A percentile compares a stretch with the other conserved stretches of the same genome.
Evolutionary conservation across 2,113 vertebrate species (phyloP).

Genomic region (Cacatua alba): DNA sequence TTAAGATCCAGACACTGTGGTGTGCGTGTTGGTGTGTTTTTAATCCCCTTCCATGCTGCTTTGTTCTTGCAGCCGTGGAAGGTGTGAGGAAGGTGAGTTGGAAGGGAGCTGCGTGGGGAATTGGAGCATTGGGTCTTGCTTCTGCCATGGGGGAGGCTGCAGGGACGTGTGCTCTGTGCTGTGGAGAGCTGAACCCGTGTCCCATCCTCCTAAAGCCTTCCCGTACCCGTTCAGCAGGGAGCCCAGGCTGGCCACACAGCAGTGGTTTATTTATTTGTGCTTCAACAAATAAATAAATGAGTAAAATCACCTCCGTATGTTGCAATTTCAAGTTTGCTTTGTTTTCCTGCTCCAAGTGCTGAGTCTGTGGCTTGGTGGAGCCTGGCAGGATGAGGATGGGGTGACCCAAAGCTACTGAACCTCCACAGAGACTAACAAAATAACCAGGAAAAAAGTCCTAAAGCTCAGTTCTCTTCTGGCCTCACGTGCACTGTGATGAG

Average conservation of each 20-base stretch:
- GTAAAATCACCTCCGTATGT: not conserved
- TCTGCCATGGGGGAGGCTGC: not conserved
- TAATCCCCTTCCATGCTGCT: not conserved
- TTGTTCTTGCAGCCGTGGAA: not conserved
- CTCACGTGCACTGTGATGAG: not conserved
- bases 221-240: not conserved
- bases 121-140: not conserved
- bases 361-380: not conserved
- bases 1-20: not conserved
- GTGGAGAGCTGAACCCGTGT: not conserved
- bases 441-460: not conserved
- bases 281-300: not conserved
- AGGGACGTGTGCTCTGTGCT: not conserved
- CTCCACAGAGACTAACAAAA: not conserved
- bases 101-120: not conserved
- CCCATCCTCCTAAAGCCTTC: not conserved
- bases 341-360: not conserved
- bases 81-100: not conserved
- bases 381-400: not conserved
- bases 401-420: not conserved
- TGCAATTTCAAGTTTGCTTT: not conserved
- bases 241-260: not conserved
- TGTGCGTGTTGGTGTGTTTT: not conserved
- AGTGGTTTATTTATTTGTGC: rapidly evolving
- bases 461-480: not conserved